phyloP scores from a whole-genome alignment of 1,140 invertebrate species.

The Steinernema khuongi region DNA sequence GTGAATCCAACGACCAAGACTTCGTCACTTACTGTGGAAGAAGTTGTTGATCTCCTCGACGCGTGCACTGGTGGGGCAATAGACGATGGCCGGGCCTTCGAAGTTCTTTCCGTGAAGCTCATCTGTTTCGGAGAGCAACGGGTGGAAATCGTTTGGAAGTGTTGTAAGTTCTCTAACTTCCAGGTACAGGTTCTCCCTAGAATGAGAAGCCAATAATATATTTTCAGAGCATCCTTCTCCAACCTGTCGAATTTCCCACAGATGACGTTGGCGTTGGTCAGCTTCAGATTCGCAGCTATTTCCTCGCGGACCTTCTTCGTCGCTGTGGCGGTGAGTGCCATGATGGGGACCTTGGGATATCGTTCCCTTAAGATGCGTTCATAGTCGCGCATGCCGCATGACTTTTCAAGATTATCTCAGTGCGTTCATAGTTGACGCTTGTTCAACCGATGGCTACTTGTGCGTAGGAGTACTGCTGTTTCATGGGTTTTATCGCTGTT shows the following conservation, averaged over 20 bases:
- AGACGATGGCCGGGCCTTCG: slow-evolving; percentile 73
- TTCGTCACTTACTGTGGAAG: background rate
- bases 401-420: too few relatives aligned
- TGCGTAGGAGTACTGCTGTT: too few relatives aligned
- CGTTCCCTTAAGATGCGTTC: slow-evolving; percentile 60
- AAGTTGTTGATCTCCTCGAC: slow-evolving; percentile 67
- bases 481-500: too few relatives aligned
- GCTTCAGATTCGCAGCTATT: background rate
- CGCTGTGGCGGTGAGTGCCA: slow-evolving; percentile 71
- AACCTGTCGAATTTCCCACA: background rate
- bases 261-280: background rate
- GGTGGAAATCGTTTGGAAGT: slow-evolving; percentile 60
- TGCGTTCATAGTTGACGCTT: too few relatives aligned
- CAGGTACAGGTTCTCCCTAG: slow-evolving; percentile 67
- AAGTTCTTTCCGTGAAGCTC: slow-evolving; percentile 48
- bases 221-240: background rate
- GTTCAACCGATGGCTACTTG: too few relatives aligned
- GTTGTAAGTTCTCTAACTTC: slow-evolving; percentile 66
- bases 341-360: slow-evolving; percentile 48
- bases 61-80: slow-evolving; percentile 77
- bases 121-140: slow-evolving; percentile 54
- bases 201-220: slow-evolving; percentile 44
- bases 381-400: too few relatives aligned
- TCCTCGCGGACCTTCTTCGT: slow-evolving; percentile 72
- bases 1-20: background rate